Base-by-base conservation (phyloP, 2,888 invertebrate species). In the Brachylomia viminalis region DNA sequence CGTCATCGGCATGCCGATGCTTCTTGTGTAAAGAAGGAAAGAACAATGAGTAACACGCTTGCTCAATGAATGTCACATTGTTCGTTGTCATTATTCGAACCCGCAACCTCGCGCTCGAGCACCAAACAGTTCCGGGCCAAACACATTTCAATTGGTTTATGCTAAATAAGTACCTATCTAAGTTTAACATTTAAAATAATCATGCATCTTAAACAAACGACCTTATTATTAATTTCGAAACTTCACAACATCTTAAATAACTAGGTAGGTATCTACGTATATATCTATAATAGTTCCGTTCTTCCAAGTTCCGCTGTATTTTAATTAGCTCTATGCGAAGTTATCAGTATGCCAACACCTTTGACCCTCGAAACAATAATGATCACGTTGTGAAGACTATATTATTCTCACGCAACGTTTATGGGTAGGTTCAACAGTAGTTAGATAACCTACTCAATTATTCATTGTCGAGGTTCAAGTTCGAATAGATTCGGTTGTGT, bases 321-420 rank as follows among this genome's bases (percentile, higher is more conserved):
- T 66, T 80, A 88, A 79, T 84, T 84, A 83, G 77, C 62, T 65
- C 56, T 74, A 70, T 64, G 87, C 69, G 75, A 87, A 84, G 76
- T 79, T 75, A 77, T 74, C 75, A 58, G 67, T 68, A 80, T 70
- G 80, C 80, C 58, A 76, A 82, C 77, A 79, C 86, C 71, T 87
- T 83, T 93, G 95, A 94, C 95, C 94, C 92, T 92, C 94, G 89
- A 91, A 92, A 92, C 89, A 92, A 94, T 94, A 94, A 92, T 92
- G 87, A 89, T 78, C 87, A 87, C 91, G 91, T 92, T 92, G 94
- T 93, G 91, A 90, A 89, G 89, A 83, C 86, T 70, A 67, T 80
- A 82, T 72, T 84, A 89, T 95, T 95, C 94, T 91, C 95, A 95
- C 94, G 93, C 86, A 91, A 90, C 85, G 86, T 81, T 77, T 81